phyloP scores from a whole-genome alignment of 2,888 invertebrate species.

The Atrina japonica region DNA sequence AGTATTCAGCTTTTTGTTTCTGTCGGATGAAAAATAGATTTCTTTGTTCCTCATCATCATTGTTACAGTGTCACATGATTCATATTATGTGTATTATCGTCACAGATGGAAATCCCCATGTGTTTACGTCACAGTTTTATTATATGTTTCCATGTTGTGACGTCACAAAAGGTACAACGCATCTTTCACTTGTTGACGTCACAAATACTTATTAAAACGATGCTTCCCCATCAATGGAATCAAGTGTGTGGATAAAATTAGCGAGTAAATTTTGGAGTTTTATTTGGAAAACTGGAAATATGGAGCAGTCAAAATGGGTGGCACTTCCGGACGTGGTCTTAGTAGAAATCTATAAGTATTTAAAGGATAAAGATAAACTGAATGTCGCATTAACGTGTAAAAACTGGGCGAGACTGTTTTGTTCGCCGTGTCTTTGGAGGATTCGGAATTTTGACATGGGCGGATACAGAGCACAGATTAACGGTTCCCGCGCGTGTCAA shows the following conservation, averaged over 20 bases:
- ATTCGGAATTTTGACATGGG: slow-evolving; percentile 61
- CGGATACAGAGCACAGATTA: slow-evolving; percentile 52
- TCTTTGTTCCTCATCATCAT: no score
- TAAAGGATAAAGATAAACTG: slow-evolving; percentile 57
- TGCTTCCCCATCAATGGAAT: slow-evolving; percentile 6
- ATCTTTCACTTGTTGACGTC: slow-evolving; percentile 12
- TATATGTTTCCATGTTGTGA: no score
- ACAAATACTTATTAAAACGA: neutral
- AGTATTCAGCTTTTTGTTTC: no score
- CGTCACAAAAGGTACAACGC: no score
- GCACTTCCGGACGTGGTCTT: slow-evolving; percentile 61
- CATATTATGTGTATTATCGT: no score
- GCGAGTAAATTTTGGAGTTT: slow-evolving; percentile 15
- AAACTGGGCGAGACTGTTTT: slow-evolving; percentile 56
- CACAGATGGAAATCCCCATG: no score
- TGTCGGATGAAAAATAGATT: no score
- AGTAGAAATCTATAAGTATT: slow-evolving; percentile 57
- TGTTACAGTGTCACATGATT: no score
- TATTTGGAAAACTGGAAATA: slow-evolving; percentile 8
- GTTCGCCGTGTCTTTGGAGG: slow-evolving; percentile 66
- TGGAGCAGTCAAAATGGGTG: slow-evolving; percentile 51
- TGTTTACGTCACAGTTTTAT: no score
- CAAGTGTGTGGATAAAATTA: slow-evolving; percentile 5
- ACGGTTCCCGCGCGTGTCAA: slow-evolving; percentile 54
- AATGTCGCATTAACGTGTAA: slow-evolving; percentile 58